Conservation (phyloP, 2,113 vertebrate genomes). For the Budorcas taxicolor region DNA sequence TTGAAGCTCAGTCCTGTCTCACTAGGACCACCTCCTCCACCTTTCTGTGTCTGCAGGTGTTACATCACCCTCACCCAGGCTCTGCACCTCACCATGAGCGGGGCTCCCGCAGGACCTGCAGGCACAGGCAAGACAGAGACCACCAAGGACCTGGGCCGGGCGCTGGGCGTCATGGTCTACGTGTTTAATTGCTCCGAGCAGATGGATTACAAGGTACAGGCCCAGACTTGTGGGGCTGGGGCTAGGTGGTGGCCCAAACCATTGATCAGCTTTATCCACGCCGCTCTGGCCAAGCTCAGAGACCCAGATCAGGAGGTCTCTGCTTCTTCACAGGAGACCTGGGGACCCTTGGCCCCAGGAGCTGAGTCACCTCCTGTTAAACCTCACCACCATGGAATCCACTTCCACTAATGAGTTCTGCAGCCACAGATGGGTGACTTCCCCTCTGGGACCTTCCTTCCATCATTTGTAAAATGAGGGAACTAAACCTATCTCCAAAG, state of each 20-base stretch:
- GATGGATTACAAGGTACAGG: constrained; percentile 96
- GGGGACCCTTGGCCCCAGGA: neutral
- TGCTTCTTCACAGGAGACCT: neutral
- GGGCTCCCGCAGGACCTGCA: constrained; percentile 92
- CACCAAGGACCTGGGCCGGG: constrained; percentile 95
- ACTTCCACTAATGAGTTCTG: neutral
- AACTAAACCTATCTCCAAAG: neutral
- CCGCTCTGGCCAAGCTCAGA: neutral
- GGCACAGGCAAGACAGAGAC: constrained; percentile 98
- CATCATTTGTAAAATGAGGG: neutral
- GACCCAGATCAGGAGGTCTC: neutral
- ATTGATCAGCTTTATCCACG: rapidly evolving
- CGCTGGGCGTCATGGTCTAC: constrained; percentile 95
- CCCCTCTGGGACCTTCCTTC: neutral
- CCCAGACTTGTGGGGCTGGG: neutral
- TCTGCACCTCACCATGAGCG: constrained; percentile 95
- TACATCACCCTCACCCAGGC: constrained; percentile 97
- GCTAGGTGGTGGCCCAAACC: neutral
- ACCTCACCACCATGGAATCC: neutral
- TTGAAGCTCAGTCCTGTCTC: neutral
- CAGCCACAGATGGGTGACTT: neutral
- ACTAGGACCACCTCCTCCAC: neutral
- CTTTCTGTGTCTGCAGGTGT: constrained; percentile 80
- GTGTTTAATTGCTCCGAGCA: constrained; percentile 99
- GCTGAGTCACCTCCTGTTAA: neutral